These are phyloP conservation scores for Troglohyphantes excavatus DNA, from an alignment of 2,888 invertebrate genomes.

Conservation along the genomic window DNA sequence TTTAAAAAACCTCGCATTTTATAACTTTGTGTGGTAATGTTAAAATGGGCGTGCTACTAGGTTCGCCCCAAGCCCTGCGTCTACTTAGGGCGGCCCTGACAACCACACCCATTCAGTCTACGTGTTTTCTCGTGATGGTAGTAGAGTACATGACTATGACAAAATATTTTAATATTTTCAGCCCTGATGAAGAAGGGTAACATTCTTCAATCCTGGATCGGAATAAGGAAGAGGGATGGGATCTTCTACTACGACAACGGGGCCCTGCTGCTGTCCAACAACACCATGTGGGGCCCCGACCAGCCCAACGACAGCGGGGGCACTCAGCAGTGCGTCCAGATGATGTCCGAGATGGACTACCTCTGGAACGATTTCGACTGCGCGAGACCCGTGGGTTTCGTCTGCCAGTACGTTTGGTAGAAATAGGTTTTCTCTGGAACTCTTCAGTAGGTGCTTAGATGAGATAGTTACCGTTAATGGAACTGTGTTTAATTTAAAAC, in stretches of 20 bases:
- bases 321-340: slow-evolving; percentile 79
- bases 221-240: slow-evolving; percentile 43
- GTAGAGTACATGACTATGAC: background rate
- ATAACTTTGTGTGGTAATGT: too few relatives aligned
- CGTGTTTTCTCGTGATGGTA: too few relatives aligned
- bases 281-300: slow-evolving; percentile 78
- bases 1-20: too few relatives aligned
- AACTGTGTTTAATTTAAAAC: too few relatives aligned
- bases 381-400: slow-evolving; percentile 67
- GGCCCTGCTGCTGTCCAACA: slow-evolving; percentile 19
- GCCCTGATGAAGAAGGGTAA: slow-evolving; percentile 73
- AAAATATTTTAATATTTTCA: too few relatives aligned
- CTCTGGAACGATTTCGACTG: slow-evolving; percentile 79
- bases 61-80: too few relatives aligned
- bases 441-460: too few relatives aligned
- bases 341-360: slow-evolving; percentile 77
- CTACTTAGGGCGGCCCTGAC: too few relatives aligned
- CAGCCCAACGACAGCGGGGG: slow-evolving; percentile 79
- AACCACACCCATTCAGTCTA: too few relatives aligned
- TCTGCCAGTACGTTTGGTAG: slow-evolving; percentile 78
- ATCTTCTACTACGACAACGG: slow-evolving; percentile 68
- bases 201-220: slow-evolving; percentile 71
- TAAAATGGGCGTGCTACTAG: too few relatives aligned
- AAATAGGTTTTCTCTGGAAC: too few relatives aligned
- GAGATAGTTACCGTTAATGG: too few relatives aligned